Base-by-base conservation (phyloP, 2,888 invertebrate genomes). In the Drosophila peninsularis region DNA sequence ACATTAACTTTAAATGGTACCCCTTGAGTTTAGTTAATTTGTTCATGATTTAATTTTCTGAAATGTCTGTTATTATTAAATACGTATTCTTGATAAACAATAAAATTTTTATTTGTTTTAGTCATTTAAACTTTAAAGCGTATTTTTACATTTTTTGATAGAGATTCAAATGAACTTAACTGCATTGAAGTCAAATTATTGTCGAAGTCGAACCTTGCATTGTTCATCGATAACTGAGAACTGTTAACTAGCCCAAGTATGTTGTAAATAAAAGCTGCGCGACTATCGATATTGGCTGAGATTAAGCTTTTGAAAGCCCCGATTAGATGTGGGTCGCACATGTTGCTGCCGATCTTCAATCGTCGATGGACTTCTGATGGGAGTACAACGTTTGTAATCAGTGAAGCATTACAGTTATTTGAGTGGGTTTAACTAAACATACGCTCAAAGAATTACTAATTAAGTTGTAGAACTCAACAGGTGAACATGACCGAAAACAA, bases 1-100 rank as follows among this genome's bases (percentile, higher is more conserved):
- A 60, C 52, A 58, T 57, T 54, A 30, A 60, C 56, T 54, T 53
- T 19, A 11, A 45, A 61, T 50, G 52, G 64, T 30, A 55, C 58
- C 19, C 36, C 58, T 42, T 56, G 30, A 58, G 58, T 54, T 69
- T 80, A 78, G 71, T 78, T 84, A 65, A 71, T 65, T 71, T 81
- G 65, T 80, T 83, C 62, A 70, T 37, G 14, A 27, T 14, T 36
- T 53, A 19, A 58, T 39, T 47, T 53, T 42, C 49, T 62, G 41
- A 39, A 64, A 44, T 64, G 45, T 63, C 44, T 57, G 37, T 21
- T 44, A 44, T 39, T 58, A 57, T 49, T 44, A 19, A 13, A n/a
- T 17, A 36, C 27, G 41, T 60, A 56, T 39, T 71, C 32, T 60
- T 57, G 37, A 60, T 32, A 55, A 64, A 56, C 49, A 77, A 69